A percentile compares a stretch with the other conserved stretches of the same genome.
Evolutionary conservation across 2,113 vertebrate species (phyloP).

Genomic region (Cacatua alba): DNA sequence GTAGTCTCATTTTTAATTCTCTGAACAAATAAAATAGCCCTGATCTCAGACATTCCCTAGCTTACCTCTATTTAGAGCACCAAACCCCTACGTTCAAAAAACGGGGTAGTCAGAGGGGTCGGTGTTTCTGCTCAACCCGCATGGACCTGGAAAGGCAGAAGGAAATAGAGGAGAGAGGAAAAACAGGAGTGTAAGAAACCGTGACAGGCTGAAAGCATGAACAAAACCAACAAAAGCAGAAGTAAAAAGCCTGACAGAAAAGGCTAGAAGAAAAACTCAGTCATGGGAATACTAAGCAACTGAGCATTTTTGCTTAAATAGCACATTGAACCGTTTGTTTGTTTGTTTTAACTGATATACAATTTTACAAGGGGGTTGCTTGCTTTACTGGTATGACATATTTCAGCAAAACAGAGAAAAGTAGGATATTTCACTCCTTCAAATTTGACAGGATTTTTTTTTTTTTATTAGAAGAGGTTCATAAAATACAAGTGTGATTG

Average conservation of each 20-base stretch:
- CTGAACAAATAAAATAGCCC: neutral
- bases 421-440: neutral
- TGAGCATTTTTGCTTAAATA: neutral
- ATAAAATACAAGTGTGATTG: neutral
- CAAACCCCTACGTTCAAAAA: rapidly evolving
- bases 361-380: neutral
- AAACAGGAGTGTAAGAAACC: neutral
- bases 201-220: neutral
- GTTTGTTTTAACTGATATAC: neutral
- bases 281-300: neutral
- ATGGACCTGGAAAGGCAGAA: neutral
- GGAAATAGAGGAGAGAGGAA: neutral
- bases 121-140: neutral
- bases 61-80: neutral
- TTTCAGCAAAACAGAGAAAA: neutral
- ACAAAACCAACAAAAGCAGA: neutral
- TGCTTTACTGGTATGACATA: neutral
- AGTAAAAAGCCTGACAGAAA: neutral
- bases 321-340: neutral
- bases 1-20: neutral
- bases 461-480: neutral
- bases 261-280: neutral
- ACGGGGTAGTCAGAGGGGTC: neutral
- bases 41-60: neutral
- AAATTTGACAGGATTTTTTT: neutral